Evolutionary conservation across 2,113 vertebrate genomes (phyloP), one percentile per base, ranked within the genome.

Genomic region (Jaculus jaculus): DNA sequence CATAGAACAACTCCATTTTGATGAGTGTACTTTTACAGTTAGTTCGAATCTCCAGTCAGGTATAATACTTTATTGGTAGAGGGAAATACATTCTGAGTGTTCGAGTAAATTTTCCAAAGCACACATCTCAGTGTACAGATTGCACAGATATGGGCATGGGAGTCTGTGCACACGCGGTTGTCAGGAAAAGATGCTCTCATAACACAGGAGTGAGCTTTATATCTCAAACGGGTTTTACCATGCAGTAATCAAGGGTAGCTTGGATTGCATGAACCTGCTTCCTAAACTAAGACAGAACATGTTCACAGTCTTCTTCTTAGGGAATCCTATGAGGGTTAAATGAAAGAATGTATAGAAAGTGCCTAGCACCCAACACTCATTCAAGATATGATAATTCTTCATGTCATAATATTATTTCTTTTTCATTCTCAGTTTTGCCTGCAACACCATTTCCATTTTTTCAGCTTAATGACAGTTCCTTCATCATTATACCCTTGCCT

Each of bases 361-460:
- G 77, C 9, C 68, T 73, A 32, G 30, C 12, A 78, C 11, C 15
- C 39, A 93, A 11, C 5, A 12, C 72, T 34, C 69, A 85, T 42
- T 80, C 82, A 83, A 92, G 63, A 93, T 73, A 86, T 83, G 16
- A 60, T 71, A 82, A 94, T 61, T 84, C 75, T 20, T 12, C 66
- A 71, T 88, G 28, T 92, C 85, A 69, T 42, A 90, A 91, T 93
- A 94, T 87, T 89, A 87, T 65, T 93, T 21, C 16, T 34, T 90
- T 88, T 72, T 84, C 23, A 32, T 73, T 92, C 54, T 91, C 89
- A 74, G 60, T 84, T 94, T 94, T 88, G 7, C 66, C 65, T 87
- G 12, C 61, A 90, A 86, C 2, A 15, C 12, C 51, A 79, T 90
- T 92, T 95, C 34, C 42, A 78, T 69, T 87, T 28, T 47, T 84